Conservation (phyloP, 2,888 invertebrate species). For the Bellardia pandia region DNA sequence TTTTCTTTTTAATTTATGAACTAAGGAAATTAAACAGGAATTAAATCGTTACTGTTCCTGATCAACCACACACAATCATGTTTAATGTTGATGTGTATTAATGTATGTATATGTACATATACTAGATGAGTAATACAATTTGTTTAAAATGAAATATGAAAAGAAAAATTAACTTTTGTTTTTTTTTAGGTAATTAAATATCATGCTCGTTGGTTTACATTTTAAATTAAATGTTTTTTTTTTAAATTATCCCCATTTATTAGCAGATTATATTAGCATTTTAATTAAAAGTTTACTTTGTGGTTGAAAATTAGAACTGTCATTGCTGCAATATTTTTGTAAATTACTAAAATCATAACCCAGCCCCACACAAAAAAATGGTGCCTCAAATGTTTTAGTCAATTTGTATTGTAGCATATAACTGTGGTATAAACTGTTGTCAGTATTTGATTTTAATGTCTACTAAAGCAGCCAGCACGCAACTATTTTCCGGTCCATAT, state of each 20-base stretch:
- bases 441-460: too few species aligned
- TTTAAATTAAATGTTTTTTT: background rate
- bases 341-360: too few species aligned
- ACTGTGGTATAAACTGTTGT: too few species aligned
- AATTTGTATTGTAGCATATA: too few species aligned
- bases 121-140: background rate
- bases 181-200: background rate
- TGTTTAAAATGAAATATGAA: background rate
- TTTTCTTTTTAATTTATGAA: background rate
- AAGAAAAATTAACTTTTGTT: background rate
- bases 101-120: background rate
- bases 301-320: background rate
- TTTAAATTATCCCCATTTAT: background rate
- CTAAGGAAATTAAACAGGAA: slow-evolving; percentile 23
- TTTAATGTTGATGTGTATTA: background rate
- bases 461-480: too few species aligned
- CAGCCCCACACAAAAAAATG: too few species aligned
- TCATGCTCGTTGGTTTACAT: background rate
- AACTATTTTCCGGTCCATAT: too few species aligned
- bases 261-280: background rate
- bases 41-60: background rate
- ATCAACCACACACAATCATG: background rate
- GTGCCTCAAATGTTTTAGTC: too few species aligned
- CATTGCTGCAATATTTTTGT: too few species aligned
- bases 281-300: background rate